Evolutionary conservation across 2,113 vertebrate genomes (phyloP).

Genomic region (Anarhynchus alexandrinus): DNA sequence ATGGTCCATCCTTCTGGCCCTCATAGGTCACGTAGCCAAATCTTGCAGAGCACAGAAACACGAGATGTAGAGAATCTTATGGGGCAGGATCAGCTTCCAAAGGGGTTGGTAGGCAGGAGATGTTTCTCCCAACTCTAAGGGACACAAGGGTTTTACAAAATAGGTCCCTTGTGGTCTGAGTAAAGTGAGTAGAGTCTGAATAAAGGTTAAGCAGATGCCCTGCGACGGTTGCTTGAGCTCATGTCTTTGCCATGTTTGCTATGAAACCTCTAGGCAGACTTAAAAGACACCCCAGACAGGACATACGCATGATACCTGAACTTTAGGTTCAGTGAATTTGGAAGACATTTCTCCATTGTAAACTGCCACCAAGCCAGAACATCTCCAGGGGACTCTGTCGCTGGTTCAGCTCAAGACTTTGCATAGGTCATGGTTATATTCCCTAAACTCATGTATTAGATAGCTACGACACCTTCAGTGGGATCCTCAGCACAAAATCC

Average conservation of each 20-base stretch:
- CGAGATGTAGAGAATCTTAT: fast-evolving
- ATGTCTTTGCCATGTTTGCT: background rate
- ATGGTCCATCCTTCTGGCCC: background rate
- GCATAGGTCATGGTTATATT: background rate
- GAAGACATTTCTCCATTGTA: background rate
- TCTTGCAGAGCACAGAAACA: background rate
- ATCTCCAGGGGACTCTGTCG: background rate
- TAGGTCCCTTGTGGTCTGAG: background rate
- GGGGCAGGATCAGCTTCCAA: background rate
- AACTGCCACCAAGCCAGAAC: background rate
- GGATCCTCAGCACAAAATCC: background rate
- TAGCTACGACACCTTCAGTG: fast-evolving
- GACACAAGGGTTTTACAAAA: background rate
- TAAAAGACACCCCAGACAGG: background rate
- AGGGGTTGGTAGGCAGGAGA: background rate
- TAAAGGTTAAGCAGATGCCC: background rate
- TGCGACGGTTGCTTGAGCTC: background rate
- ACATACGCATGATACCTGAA: fast-evolving
- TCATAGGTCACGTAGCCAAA: background rate
- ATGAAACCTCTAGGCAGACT: background rate
- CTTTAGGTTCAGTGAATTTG: background rate
- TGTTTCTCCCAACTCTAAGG: background rate
- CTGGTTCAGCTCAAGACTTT: background rate
- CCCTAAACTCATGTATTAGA: background rate
- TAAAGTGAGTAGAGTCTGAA: background rate